Evolutionary conservation across 2,797 vertebrate genomes (phyloP).

Genomic region (Psittacula derbiana): DNA sequence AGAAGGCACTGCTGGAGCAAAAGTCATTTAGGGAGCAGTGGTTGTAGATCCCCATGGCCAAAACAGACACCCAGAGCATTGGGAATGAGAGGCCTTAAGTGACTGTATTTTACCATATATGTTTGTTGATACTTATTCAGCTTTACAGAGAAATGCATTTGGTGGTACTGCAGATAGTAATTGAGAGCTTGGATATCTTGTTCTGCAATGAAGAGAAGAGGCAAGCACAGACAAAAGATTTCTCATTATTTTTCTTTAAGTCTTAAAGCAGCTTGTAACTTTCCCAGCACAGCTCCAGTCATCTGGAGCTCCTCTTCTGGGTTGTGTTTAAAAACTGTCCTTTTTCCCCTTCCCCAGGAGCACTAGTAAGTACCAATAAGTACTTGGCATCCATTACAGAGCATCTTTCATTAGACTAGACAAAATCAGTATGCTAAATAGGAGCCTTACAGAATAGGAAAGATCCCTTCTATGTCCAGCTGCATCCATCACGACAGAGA

Average conservation of each 20-base stretch:
- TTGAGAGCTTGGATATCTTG: background rate
- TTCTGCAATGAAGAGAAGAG: background rate
- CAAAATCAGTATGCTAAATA: background rate
- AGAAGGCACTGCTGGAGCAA: background rate
- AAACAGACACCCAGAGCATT: background rate
- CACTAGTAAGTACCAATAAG: background rate
- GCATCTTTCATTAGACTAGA: background rate
- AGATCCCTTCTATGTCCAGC: background rate
- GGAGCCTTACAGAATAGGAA: background rate
- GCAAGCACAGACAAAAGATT: background rate
- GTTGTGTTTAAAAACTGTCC: background rate
- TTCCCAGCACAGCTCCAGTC: background rate
- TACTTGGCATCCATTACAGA: conserved; percentile 16
- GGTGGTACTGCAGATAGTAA: background rate
- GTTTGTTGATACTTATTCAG: background rate
- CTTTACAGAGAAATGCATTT: background rate
- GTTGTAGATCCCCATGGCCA: background rate
- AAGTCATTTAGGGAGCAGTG: background rate
- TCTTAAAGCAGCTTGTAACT: background rate
- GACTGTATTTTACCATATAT: background rate
- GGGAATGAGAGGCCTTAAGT: background rate
- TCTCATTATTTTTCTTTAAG: background rate
- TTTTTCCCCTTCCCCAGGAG: background rate
- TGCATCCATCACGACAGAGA: background rate
- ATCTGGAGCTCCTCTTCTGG: background rate